Evolutionary conservation across 1,140 invertebrate species (phyloP).

Genomic region (Hylyphantes graminicola): DNA sequence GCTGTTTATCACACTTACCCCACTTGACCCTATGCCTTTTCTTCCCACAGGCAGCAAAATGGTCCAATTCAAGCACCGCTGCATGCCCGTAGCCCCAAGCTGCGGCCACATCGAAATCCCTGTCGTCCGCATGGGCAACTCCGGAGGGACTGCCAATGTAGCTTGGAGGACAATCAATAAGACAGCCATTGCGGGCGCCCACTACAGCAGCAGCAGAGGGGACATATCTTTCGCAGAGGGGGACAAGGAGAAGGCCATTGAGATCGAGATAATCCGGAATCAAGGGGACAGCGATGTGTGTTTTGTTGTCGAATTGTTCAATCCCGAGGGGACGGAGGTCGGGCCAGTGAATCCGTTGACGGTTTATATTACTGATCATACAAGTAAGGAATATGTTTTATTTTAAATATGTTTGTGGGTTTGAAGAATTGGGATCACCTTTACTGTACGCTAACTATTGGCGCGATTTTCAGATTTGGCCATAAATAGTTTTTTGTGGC

Average conservation of each 20-base stretch:
- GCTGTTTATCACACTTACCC: no score
- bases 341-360: background rate
- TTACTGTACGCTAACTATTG: no score
- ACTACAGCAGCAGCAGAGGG: slow-evolving; percentile 6
- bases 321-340: background rate
- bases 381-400: slow-evolving; percentile 23
- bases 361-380: slow-evolving; percentile 17
- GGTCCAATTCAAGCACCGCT: slow-evolving; percentile 9
- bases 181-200: slow-evolving; percentile 4
- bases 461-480: no score
- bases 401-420: no score
- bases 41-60: background rate
- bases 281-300: background rate
- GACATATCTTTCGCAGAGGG: background rate
- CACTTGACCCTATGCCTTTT: no score
- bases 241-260: slow-evolving; percentile 1
- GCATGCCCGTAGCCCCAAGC: background rate
- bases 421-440: no score
- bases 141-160: background rate
- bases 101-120: background rate
- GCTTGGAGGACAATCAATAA: slow-evolving; percentile 9
- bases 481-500: no score
- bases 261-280: background rate
- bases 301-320: background rate
- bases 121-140: background rate